phyloP scores from a whole-genome alignment of 2,888 invertebrate genomes.

The Conistra vaccinii region DNA sequence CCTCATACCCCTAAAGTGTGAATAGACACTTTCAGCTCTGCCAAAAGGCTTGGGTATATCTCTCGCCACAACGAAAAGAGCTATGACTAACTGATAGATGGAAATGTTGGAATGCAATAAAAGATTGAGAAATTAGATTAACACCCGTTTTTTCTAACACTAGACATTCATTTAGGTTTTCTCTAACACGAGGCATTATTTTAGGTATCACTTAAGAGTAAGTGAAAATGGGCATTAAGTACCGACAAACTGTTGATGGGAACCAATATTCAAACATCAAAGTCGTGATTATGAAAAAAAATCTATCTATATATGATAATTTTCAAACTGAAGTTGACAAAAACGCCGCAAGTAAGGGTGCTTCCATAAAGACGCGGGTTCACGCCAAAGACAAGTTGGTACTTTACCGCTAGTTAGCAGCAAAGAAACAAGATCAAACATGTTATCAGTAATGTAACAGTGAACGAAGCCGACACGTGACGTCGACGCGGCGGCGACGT shows the following conservation, averaged over 20 bases:
- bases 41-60: not conserved
- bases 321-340: too few species aligned
- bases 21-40: not conserved
- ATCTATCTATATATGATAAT: too few species aligned
- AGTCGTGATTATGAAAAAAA: not conserved
- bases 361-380: not conserved
- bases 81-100: not conserved
- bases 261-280: not conserved
- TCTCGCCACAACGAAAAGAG: not conserved
- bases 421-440: constrained; percentile 65
- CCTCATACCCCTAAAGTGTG: too few species aligned
- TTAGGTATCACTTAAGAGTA: too few species aligned
- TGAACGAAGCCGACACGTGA: constrained; percentile 74
- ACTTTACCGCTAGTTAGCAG: constrained; percentile 10
- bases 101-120: too few species aligned
- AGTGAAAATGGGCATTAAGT: not conserved
- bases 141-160: not conserved
- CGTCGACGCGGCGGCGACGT: constrained; percentile 61
- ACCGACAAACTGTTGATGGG: too few species aligned
- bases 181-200: too few species aligned
- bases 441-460: constrained; percentile 68
- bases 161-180: too few species aligned
- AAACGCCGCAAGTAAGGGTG: not conserved
- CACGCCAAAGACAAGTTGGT: not conserved
- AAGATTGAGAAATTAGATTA: not conserved